A percentile compares a stretch with the other conserved stretches of the same genome.
phyloP scores from a whole-genome alignment of 2,888 invertebrate genomes.

The Copidosoma aretas region DNA sequence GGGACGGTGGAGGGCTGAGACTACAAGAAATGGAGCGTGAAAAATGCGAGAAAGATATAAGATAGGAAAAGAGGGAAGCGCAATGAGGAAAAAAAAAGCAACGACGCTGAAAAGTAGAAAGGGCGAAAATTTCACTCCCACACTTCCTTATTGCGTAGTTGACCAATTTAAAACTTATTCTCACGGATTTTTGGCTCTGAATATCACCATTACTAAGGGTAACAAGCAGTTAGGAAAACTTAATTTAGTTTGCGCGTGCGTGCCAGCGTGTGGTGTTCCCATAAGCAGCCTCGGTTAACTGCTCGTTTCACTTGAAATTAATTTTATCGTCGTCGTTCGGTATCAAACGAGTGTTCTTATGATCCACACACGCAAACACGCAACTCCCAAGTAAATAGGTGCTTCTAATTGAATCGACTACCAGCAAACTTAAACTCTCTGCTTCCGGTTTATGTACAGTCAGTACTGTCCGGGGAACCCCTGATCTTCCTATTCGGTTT shows the following conservation, averaged over 20 bases:
- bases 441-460: no score
- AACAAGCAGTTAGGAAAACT: not conserved
- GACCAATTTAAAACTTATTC: not conserved
- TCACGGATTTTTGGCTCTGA: not conserved
- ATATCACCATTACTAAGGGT: not conserved
- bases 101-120: conserved; percentile 9
- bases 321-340: not conserved
- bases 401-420: no score
- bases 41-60: conserved; percentile 1
- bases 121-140: conserved; percentile 5
- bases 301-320: not conserved
- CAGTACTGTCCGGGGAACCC: no score
- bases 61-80: conserved; percentile 16
- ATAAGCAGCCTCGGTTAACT: not conserved
- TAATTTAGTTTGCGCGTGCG: not conserved
- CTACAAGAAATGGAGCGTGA: not conserved
- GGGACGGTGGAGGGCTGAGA: no score
- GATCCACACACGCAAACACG: not conserved
- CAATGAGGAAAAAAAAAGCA: conserved; percentile 4
- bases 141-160: conserved; percentile 2
- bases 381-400: no score
- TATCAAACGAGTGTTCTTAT: not conserved
- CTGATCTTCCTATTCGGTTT: no score
- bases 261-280: not conserved
- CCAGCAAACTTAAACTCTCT: no score